Base-by-base conservation (phyloP, 1,140 invertebrate genomes). In the Pachypsylla venusta region DNA sequence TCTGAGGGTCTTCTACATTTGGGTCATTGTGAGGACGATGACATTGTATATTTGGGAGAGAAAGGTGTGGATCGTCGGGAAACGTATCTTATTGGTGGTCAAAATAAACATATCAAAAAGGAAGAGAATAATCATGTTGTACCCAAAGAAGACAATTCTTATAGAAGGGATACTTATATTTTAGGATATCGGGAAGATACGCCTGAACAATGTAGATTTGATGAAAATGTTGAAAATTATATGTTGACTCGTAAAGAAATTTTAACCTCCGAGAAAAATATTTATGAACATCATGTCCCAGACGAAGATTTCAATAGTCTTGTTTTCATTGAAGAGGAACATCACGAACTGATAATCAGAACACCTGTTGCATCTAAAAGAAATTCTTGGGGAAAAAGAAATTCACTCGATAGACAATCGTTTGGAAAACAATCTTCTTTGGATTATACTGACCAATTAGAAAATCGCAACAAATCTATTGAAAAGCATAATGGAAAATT, bases 401-500 rank as follows among this genome's bases (percentile, higher is more conserved):
- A 22, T 19, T 48, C 42, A 7, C 22, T n/a, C n/a, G 42, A 48
- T n/a, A 19, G 22, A 19, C n/a, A 3, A 5, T n/a, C n/a, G n/a
- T n/a, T n/a, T n/a, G n/a, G n/a, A n/a, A n/a, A n/a, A n/a, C n/a
- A n/a, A n/a, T n/a, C n/a, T n/a, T n/a, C n/a, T n/a, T n/a, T n/a
- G n/a, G 42, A 48, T 22, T 19, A n/a, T 4, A 10, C 30, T 35
- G 7, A 35, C n/a, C 3, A 48, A 7, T 7, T 19, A 3, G 22
- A 19, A 19, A 7, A n/a, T 19, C 42, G 42, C 4, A 48, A 22
- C 7, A 48, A 48, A 3, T 48, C 42, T 10, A 48, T 48, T 22
- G 42, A 48, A 48, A 48, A 19, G 42, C n/a, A 19, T n/a, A 48
- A 48, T 48, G 42, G 42, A 48, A 48, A 48, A 19, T n/a, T 48